Conservation (phyloP, 2,797 vertebrate species). For the Eulemur albifrons region DNA sequence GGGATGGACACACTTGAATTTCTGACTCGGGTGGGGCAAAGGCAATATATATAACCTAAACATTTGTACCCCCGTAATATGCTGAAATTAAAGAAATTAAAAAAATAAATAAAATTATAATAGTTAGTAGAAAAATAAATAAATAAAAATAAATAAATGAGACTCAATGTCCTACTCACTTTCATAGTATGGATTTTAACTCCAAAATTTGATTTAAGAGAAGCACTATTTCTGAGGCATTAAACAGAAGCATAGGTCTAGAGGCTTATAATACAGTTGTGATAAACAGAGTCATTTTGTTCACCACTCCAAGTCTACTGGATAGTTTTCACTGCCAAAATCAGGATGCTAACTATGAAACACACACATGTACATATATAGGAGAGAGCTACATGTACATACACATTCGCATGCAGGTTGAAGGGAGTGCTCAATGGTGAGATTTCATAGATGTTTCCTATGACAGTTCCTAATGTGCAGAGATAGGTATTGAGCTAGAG, state of each 20-base stretch:
- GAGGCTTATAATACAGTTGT: not conserved
- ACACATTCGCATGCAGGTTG: fast-evolving
- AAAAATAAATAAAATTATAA: no score
- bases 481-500: not conserved
- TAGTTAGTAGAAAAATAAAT: no score
- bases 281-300: not conserved
- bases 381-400: not conserved
- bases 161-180: not conserved
- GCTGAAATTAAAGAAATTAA: no score
- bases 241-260: not conserved
- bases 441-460: not conserved
- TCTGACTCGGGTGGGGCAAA: no score
- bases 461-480: not conserved
- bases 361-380: not conserved
- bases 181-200: not conserved
- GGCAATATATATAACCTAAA: no score
- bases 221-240: not conserved
- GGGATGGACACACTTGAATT: no score
- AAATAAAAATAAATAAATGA: not conserved
- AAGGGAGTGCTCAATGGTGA: not conserved
- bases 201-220: not conserved
- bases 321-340: not conserved
- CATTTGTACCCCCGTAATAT: no score
- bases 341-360: not conserved
- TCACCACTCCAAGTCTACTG: not conserved